A percentile compares a stretch with the other conserved stretches of the same genome.
These are phyloP conservation scores for Perccottus glenii DNA, from an alignment of 2,113 vertebrate species.

Conservation along the genomic window DNA sequence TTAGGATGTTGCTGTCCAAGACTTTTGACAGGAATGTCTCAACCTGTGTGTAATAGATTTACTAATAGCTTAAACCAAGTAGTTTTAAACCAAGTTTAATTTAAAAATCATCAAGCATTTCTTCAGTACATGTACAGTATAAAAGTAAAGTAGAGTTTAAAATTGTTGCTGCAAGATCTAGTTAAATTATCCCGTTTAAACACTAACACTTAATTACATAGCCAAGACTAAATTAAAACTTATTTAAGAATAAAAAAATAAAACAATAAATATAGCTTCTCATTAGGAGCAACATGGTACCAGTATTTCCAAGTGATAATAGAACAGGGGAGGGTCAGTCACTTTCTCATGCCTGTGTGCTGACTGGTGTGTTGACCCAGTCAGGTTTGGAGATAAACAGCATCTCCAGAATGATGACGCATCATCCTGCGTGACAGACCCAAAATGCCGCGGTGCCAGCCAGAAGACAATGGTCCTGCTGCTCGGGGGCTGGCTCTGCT, in stretches of 20 bases:
- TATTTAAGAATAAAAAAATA: neutral
- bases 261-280: neutral
- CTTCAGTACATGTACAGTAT: too few relatives aligned
- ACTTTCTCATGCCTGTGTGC: constrained; percentile 64
- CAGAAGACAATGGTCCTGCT: constrained; percentile 75
- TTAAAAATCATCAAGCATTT: too few relatives aligned
- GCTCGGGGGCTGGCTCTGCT: constrained; percentile 73
- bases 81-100: too few relatives aligned
- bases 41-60: constrained; percentile 21
- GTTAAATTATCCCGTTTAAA: neutral
- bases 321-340: constrained; percentile 45
- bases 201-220: neutral
- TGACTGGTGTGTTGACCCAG: constrained; percentile 68
- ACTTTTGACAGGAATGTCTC: constrained; percentile 44
- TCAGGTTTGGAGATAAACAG: constrained; percentile 65
- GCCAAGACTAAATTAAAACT: too few relatives aligned
- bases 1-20: constrained; percentile 56
- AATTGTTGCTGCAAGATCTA: too few relatives aligned
- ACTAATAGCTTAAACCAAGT: too few relatives aligned
- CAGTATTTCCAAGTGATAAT: constrained; percentile 35
- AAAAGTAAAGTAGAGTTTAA: too few relatives aligned
- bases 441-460: constrained; percentile 77
- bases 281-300: neutral
- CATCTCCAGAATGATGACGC: constrained; percentile 73
- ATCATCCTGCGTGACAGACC: constrained; percentile 76